Evolutionary conservation across 2,888 invertebrate species (phyloP), one percentile per base, ranked within the genome.

Genomic region (Congeria kusceri): DNA sequence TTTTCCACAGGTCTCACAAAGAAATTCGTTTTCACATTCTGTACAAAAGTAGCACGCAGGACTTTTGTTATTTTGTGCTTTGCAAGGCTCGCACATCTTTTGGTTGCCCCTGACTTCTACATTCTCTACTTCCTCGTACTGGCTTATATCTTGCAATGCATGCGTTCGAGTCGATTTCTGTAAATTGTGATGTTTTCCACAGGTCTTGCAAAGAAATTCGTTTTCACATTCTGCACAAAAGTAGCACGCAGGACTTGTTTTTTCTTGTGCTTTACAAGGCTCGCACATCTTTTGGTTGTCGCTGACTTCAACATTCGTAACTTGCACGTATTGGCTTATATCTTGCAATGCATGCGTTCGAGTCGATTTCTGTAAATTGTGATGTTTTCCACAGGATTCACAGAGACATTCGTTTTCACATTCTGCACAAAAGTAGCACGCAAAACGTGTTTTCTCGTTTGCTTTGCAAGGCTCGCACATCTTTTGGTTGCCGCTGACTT

Each of bases 21-120:
- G 44, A 18, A 25, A 63, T 63, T 63, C 63, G 23, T 63, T 46
- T 53, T 53, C 53, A 53, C 53, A 53, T 53, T 53, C 53, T 9
- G 53, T 9, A 18, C 53, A 53, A 53, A 53, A 53, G 20, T 4
- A 53, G 25, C 20, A 20, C 25, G 53, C 53, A 1, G 11, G 9
- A 23, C 5, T 53, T 53, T 15, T 4, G 9, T 53, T 20, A 9
- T 25, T 20, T 7, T 18, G 9, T 23, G 3, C 23, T 25, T 53
- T 20, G 18, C 53, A 53, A 23, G 53, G 53, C 11, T 53, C 53
- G 20, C 53, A 53, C 25, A 53, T 25, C 23, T 1, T 15, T 53
- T 23, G 1, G 53, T 4, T 47, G 0, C 46, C 20, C 15, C 23
- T 9, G 44, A 63, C 47, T 18, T n/a, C 5, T 46, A 44, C 25